phyloP scores from a whole-genome alignment of 2,888 invertebrate genomes.

The Stenodera caucasica region DNA sequence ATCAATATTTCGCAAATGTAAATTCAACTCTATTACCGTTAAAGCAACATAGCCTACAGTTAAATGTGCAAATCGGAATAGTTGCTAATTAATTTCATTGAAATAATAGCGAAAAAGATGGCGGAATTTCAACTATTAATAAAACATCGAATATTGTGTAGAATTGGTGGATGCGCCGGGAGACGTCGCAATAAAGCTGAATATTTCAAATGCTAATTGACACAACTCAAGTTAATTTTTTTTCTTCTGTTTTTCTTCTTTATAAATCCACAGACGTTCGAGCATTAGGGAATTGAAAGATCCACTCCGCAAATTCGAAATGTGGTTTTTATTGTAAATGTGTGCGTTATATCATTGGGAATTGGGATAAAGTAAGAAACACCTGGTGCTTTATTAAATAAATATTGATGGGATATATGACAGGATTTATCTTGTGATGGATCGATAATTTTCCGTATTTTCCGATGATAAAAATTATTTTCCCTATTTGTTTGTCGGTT shows the following conservation, averaged over 20 bases:
- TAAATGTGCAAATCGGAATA: too few relatives aligned
- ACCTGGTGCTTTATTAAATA: neutral
- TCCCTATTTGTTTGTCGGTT: too few relatives aligned
- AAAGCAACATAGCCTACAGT: too few relatives aligned
- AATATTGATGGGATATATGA: neutral
- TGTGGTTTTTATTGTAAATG: neutral
- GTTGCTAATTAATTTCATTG: too few relatives aligned
- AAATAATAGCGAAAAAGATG: too few relatives aligned
- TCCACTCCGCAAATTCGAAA: neutral
- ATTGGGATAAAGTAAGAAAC: neutral
- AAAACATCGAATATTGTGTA: neutral
- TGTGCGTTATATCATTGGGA: neutral
- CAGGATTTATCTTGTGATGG: neutral
- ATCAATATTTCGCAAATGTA: neutral
- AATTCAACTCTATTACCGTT: too few relatives aligned
- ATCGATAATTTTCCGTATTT: neutral
- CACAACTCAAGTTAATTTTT: neutral
- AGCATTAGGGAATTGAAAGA: neutral
- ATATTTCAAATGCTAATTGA: neutral
- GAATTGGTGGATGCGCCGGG: constrained; percentile 3
- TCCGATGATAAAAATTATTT: too few relatives aligned
- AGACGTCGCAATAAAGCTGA: neutral
- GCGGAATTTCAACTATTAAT: too few relatives aligned
- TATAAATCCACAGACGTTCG: neutral
- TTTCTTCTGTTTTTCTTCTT: neutral